A percentile compares a stretch with the other conserved stretches of the same genome.
Evolutionary conservation across 2,113 vertebrate genomes (phyloP).

Genomic region (Sporophila hypoxantha): DNA sequence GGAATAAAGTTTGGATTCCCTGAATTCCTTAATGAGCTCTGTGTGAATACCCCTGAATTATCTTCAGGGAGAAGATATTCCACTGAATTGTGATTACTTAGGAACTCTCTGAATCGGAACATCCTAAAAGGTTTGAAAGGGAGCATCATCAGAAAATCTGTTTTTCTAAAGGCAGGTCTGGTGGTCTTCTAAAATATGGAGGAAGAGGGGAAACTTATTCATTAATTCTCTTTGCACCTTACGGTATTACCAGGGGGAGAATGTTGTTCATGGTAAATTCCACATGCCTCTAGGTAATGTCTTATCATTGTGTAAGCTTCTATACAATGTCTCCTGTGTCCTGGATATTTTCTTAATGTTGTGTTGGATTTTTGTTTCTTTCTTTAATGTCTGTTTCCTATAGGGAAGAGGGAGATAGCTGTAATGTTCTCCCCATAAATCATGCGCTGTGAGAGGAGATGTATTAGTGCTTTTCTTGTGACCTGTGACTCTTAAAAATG

Average conservation of each 20-base stretch:
- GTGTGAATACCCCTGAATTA: background rate
- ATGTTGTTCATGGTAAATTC: background rate
- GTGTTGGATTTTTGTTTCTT: background rate
- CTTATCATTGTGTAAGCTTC: background rate
- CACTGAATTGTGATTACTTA: background rate
- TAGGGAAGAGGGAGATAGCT: background rate
- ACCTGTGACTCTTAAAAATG: background rate
- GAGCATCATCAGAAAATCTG: background rate
- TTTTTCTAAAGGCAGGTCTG: background rate
- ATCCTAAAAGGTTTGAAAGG: background rate
- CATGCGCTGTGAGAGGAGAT: background rate
- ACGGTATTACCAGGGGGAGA: background rate
- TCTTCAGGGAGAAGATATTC: background rate
- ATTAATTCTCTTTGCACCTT: background rate
- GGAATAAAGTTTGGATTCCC: background rate
- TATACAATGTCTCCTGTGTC: background rate
- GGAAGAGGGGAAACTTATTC: rapidly evolving
- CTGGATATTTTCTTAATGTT: background rate
- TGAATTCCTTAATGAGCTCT: background rate
- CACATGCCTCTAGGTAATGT: background rate
- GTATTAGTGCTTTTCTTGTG: background rate
- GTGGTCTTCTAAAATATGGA: background rate
- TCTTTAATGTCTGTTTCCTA: background rate
- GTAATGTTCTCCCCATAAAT: background rate
- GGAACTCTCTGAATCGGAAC: background rate